These are phyloP conservation scores for Hypotaenidia philippensis DNA, from an alignment of 2,797 vertebrate species.

Conservation along the genomic window DNA sequence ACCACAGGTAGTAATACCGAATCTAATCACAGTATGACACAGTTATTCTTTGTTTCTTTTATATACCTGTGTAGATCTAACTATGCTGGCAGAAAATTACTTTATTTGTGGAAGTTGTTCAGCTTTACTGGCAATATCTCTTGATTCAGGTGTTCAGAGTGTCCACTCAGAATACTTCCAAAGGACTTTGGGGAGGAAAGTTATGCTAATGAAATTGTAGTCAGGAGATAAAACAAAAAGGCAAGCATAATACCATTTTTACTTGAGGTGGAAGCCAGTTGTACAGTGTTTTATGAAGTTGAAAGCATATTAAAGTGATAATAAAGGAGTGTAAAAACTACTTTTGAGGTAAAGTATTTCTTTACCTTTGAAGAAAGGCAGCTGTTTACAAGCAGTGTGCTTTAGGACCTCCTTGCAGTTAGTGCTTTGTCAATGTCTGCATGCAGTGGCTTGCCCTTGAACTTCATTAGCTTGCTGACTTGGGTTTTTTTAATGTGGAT, in stretches of 20 bases:
- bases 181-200: background rate
- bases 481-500: background rate
- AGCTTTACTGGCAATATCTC: background rate
- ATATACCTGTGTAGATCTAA: background rate
- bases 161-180: background rate
- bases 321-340: background rate
- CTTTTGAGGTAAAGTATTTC: background rate
- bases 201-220: background rate
- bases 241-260: background rate
- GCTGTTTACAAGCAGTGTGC: background rate
- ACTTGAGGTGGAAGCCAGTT: background rate
- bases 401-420: background rate
- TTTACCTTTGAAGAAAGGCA: background rate
- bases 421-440: background rate
- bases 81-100: background rate
- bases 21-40: background rate
- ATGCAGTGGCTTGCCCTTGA: background rate
- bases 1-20: background rate
- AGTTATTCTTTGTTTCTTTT: background rate
- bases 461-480: background rate
- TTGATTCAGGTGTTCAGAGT: background rate
- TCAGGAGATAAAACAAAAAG: background rate
- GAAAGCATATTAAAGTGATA: background rate
- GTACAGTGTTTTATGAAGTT: background rate
- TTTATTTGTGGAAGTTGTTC: background rate